Percentiles rank a stretch among this genome's conserved stretches.
phyloP scores from a whole-genome alignment of 2,113 vertebrate species.

The Malurus cyaneus region DNA sequence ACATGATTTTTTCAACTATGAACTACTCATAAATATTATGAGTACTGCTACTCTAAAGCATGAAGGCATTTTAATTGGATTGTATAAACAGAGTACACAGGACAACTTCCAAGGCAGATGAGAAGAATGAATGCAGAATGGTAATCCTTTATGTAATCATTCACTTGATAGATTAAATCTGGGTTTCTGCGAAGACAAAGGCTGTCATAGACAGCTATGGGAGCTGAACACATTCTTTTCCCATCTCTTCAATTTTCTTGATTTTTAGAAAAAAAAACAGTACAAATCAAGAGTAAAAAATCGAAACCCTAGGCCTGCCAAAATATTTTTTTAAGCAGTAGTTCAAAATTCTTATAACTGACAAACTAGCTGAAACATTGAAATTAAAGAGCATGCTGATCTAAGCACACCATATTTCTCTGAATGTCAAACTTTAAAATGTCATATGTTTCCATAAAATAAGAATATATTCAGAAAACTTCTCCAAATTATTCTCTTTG shows the following conservation, averaged over 20 bases:
- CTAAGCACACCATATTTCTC: slow-evolving; percentile 3
- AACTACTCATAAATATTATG: neutral
- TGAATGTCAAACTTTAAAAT: slow-evolving; percentile 33
- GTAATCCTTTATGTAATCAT: slow-evolving; percentile 9
- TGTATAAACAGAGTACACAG: neutral
- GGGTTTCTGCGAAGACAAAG: slow-evolving; percentile 15
- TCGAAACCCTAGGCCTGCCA: neutral
- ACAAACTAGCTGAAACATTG: neutral
- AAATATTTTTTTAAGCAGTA: neutral
- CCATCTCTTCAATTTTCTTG: neutral
- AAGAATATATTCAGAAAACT: neutral
- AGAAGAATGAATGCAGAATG: neutral
- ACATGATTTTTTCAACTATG: neutral
- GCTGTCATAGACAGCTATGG: neutral
- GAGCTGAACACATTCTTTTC: neutral
- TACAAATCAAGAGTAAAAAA: neutral
- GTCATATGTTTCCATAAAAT: neutral
- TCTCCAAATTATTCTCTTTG: neutral
- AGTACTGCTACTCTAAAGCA: neutral
- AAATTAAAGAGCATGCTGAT: slow-evolving; percentile 9
- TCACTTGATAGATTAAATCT: neutral
- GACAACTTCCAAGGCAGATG: neutral
- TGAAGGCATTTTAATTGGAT: slow-evolving; percentile 6
- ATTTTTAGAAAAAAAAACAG: neutral
- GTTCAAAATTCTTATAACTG: neutral